Percentiles rank a stretch among this genome's conserved stretches.
Conservation (phyloP, 2,113 vertebrate genomes). For the Malaclemys terrapin region DNA sequence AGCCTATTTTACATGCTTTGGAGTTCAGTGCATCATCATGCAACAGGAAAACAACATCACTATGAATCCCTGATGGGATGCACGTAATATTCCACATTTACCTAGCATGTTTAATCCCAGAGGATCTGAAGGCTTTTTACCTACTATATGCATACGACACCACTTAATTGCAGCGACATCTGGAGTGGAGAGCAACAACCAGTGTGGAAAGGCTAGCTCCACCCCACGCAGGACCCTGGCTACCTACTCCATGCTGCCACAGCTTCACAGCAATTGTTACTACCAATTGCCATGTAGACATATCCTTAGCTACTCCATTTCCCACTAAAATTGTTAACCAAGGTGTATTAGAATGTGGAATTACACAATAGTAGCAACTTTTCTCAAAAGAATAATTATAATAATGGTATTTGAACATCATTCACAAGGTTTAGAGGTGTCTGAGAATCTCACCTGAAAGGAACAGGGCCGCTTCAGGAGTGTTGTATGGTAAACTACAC, state of each 20-base stretch:
- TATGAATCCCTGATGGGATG: accelerated
- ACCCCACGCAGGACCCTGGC: neutral
- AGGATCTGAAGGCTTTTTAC: neutral
- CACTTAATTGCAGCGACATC: neutral
- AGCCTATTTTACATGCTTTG: accelerated
- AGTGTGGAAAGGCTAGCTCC: neutral
- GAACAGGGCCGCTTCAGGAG: neutral
- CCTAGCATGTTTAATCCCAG: neutral
- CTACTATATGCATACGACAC: neutral
- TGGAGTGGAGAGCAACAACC: neutral
- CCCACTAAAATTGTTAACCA: neutral
- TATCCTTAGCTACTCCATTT: neutral
- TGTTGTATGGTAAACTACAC: neutral
- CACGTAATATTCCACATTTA: neutral
- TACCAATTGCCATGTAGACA: neutral
- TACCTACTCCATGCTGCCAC: neutral
- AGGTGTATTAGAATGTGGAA: neutral
- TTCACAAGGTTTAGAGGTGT: neutral
- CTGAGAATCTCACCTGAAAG: neutral
- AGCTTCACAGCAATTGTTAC: neutral
- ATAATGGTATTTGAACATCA: neutral
- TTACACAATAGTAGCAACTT: neutral
- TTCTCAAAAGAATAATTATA: neutral
- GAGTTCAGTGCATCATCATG: neutral
- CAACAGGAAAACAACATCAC: neutral